Evolutionary conservation across 2,888 invertebrate genomes (phyloP), one percentile per base, ranked within the genome.

Genomic region (Melikaiella ostensackeni): DNA sequence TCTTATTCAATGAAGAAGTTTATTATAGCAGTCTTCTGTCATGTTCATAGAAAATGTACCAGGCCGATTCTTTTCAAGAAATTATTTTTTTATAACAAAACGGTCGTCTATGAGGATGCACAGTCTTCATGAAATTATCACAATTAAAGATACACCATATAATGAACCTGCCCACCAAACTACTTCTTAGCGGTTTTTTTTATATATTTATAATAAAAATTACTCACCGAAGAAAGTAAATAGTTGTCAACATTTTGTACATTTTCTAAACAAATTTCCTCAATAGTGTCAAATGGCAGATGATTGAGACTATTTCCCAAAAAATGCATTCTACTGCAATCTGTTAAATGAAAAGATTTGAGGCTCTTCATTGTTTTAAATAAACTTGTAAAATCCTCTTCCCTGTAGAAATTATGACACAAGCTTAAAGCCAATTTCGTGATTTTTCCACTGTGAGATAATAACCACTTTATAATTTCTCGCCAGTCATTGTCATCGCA

Each of bases 341-440:
- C 74, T 8, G 70, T 74, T 13, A 89, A 75, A 78, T 81, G 84
- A 0, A 91, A 76, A 42, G 83, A 85, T 73, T 82, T 81, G 13
- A 91, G 79, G 21, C 88, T 86, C 74, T 79, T 83, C 80, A 89
- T 88, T 5, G 79, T 79, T 27, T 75, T 57, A 35, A 91, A 91
- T 6, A 91, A 80, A 24, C 77, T 80, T 19, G 84, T 82, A 33
- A 91, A 82, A 75, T 90, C 88, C 19, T 78, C 82, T 66, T 92
- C 91, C 57, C 85, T 5, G 50, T 50, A 86, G 0, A 84, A 70
- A n/a, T 84, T 84, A 80, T 91, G 92, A 80, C 93, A 93, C 0
- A 92, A 91, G 33, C 93, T 89, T 83, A 94, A 92, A 21, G 91
- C 90, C 5, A 94, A 88, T 42, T 82, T 91, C 83, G 90, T 92